Evolutionary conservation across 2,888 invertebrate species (phyloP), one percentile per base, ranked within the genome.

Genomic region (Nomada fucata): DNA sequence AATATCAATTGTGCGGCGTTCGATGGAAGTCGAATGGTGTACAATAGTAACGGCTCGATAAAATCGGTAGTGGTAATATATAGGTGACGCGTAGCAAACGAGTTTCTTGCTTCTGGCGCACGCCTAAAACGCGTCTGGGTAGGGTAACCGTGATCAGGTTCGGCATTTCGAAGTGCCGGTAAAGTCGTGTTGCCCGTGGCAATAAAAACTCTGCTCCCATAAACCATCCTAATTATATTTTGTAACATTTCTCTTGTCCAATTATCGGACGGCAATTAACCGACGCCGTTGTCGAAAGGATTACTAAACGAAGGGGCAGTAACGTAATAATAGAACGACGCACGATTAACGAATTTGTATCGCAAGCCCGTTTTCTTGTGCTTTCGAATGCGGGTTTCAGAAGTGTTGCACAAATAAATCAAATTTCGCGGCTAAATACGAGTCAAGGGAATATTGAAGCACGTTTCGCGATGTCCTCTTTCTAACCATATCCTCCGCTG

Each of bases 41-140:
- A 18, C 18, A 60, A 29, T 72, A 60, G 55, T 53, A 59, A 59
- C 36, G 67, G 44, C 63, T 72, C 71, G 79, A 72, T 79, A 80
- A 80, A 79, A 61, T 23, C 23, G 61, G 71, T 65, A 60, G 61
- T 44, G 60, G 59, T 71, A 59, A 80, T 69, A 79, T 71, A 81
- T 67, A 68, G 64, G 36, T 73, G 80, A 61, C 70, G 57, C 42
- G 47, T 50, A 47, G 61, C 57, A 65, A 83, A 83, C 83, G 70
- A 70, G 83, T 83, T 83, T 81, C 72, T 53, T 47, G 63, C 72
- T 73, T 57, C 82, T 52, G 55, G 67, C 75, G 44, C 44, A 18
- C 53, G 61, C 64, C 64, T 75, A 64, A 76, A 74, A 82, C 18
- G 36, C 26, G 20, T 18, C 3, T 42, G 15, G 61, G 20, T 50